A percentile compares a stretch with the other conserved stretches of the same genome.
These are phyloP conservation scores for Perdix hodgsoniae DNA, from an alignment of 2,797 vertebrate species.

Conservation along the genomic window DNA sequence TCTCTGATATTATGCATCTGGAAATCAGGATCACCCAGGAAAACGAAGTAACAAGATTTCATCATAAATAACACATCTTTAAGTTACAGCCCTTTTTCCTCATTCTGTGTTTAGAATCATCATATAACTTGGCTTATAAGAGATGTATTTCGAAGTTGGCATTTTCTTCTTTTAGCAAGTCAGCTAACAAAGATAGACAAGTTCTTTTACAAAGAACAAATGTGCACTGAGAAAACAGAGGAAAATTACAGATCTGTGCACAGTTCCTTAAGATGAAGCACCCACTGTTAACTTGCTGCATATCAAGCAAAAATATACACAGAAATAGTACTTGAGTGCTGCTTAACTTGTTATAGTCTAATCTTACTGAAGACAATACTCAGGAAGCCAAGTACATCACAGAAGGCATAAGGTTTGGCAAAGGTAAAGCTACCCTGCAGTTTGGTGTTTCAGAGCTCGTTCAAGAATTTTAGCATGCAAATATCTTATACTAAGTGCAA, in stretches of 20 bases:
- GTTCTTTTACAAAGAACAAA: accelerated
- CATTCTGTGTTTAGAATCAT: not conserved
- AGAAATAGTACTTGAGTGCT: not conserved
- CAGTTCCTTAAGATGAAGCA: not conserved
- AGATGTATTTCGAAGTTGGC: not conserved
- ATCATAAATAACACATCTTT: not conserved
- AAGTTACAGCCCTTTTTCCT: not conserved
- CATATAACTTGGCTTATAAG: not conserved
- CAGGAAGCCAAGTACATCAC: not conserved
- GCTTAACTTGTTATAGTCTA: not conserved
- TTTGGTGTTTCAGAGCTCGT: not conserved
- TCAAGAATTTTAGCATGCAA: not conserved
- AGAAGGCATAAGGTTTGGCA: not conserved
- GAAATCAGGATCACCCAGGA: not conserved
- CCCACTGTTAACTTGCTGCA: not conserved
- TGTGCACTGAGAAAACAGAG: not conserved
- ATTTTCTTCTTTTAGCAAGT: not conserved
- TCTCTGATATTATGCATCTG: not conserved
- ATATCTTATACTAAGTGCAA: not conserved
- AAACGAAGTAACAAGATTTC: not conserved
- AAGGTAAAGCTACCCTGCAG: not conserved
- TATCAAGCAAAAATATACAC: not conserved
- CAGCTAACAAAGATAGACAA: not conserved
- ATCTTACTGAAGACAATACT: not conserved
- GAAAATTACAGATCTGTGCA: not conserved